Evolutionary conservation across 2,797 vertebrate genomes (phyloP).

Genomic region (Cirrhinus mrigala): DNA sequence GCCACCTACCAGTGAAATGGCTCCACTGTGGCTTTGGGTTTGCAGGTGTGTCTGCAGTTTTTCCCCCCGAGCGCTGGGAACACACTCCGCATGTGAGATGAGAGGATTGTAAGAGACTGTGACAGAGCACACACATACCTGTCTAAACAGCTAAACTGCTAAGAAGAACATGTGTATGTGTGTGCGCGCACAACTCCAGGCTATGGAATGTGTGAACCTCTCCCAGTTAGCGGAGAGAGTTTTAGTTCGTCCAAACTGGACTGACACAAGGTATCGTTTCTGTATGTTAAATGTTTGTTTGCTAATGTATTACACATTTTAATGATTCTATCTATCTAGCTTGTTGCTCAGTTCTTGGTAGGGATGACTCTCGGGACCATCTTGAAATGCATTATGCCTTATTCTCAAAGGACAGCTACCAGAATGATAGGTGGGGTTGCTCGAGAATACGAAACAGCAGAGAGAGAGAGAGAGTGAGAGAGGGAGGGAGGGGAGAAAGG

Average conservation of each 20-base stretch:
- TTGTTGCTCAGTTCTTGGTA: background rate
- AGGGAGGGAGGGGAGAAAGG: slow-evolving; percentile 39
- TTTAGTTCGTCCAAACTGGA: slow-evolving; percentile 30
- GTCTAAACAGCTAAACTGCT: slow-evolving; percentile 50
- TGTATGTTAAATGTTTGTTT: slow-evolving; percentile 31
- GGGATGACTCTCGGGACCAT: slow-evolving; percentile 25
- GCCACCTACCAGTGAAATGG: slow-evolving; percentile 15
- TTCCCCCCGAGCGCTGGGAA: background rate
- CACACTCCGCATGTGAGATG: slow-evolving; percentile 20
- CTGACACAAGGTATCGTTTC: slow-evolving; percentile 46
- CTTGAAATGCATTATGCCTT: slow-evolving; percentile 14
- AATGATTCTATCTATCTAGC: background rate
- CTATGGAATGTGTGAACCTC: slow-evolving; percentile 45
- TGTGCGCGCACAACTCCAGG: background rate
- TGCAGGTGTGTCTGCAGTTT: slow-evolving; percentile 45
- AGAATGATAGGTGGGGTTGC: slow-evolving; percentile 46
- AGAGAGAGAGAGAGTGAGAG: slow-evolving; percentile 36
- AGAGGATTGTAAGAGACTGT: slow-evolving; percentile 35
- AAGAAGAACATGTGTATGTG: slow-evolving; percentile 17
- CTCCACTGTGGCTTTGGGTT: slow-evolving; percentile 29
- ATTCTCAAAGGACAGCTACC: slow-evolving; percentile 30
- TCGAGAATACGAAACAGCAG: slow-evolving; percentile 31
- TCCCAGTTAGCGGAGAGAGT: slow-evolving; percentile 25
- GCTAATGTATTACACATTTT: background rate
- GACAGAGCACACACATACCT: slow-evolving; percentile 50